These are phyloP conservation scores for Anaspis maculata DNA, from an alignment of 2,888 invertebrate species.

Conservation along the genomic window DNA sequence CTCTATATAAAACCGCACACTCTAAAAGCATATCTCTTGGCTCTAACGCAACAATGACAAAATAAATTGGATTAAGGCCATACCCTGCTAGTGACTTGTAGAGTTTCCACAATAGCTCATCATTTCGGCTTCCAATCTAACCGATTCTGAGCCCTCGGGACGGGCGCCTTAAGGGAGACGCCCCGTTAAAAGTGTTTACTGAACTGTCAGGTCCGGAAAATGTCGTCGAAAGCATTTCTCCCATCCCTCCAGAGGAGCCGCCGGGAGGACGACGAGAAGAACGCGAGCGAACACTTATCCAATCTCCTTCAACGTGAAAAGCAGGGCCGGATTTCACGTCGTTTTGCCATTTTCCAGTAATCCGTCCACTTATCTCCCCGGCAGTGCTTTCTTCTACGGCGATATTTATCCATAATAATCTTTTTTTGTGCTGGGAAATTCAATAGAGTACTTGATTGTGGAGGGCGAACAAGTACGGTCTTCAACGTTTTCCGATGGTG, in stretches of 20 bases:
- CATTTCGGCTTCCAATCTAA: slow-evolving; percentile 30
- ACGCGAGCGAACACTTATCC: slow-evolving; percentile 42
- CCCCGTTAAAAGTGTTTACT: slow-evolving; percentile 40
- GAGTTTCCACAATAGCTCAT: slow-evolving; percentile 42
- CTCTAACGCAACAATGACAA: slow-evolving; percentile 43
- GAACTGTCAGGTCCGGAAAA: slow-evolving; percentile 42
- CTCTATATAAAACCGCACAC: slow-evolving; percentile 17
- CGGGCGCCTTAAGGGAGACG: slow-evolving; percentile 20
- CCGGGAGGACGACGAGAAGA: too few relatives aligned
- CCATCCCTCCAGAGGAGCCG: slow-evolving; percentile 22
- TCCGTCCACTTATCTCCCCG: slow-evolving; percentile 9
- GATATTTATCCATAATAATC: too few relatives aligned
- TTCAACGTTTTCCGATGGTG: too few relatives aligned
- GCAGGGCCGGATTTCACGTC: slow-evolving; percentile 14
- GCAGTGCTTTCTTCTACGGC: too few relatives aligned
- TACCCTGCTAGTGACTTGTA: slow-evolving; percentile 41
- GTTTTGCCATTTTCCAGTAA: slow-evolving; percentile 9
- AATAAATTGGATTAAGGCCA: slow-evolving; percentile 45
- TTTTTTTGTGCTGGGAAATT: too few relatives aligned
- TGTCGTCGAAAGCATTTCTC: slow-evolving; percentile 42
- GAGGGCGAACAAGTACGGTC: too few relatives aligned
- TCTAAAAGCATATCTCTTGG: slow-evolving; percentile 30
- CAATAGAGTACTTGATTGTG: too few relatives aligned
- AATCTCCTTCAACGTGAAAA: slow-evolving; percentile 28
- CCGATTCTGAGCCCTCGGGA: slow-evolving; percentile 25